Evolutionary conservation across 2,797 vertebrate species (phyloP), one percentile per base, ranked within the genome.

Genomic region (Ceyx erithaca): DNA sequence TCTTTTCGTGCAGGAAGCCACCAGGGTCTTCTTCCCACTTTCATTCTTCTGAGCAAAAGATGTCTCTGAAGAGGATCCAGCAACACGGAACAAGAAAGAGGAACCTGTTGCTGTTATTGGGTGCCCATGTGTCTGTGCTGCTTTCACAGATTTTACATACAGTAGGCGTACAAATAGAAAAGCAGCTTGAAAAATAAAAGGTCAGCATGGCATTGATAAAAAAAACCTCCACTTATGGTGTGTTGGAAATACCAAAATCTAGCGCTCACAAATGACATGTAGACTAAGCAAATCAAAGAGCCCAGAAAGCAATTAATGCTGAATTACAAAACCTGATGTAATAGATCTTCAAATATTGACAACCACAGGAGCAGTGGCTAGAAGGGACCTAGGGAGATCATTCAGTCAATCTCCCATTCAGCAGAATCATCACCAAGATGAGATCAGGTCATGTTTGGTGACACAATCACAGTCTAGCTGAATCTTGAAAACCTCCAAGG

Each of bases 41-140:
- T 66, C 51, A 46, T 46, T 10, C 7, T 54, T 64, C 41, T 86
- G 64, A 76, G 67, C 76, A 83, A 72, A 94, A 93, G 80, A 82
- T 19, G 51, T 88, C 90, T n/a, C 3, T 10, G 54, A 78, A 11
- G 9, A 79, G 71, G 82, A 96, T 51, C 30, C n/a, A 54, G 69
- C 4, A 30, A 89, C 28, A 40, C 62, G 61, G 90, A 93, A 69
- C 3, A 11, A 58, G 31, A 90, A 93, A 93, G 73, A 95, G 72
- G 49, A 75, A 91, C 28, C 35, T 81, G 33, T 46, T 89, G 72
- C 6, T 41, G 28, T 96, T 93, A 80, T 22, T 89, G 90, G 68
- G 37, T 80, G 89, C 73, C 85, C 52, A 20, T 88, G 69, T 46
- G 70, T 59, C 66, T 79, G 31, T 43, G 41, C 51, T 92, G 71